Evolutionary conservation across 2,113 vertebrate species (phyloP).

Genomic region (Stictonetta naevosa): DNA sequence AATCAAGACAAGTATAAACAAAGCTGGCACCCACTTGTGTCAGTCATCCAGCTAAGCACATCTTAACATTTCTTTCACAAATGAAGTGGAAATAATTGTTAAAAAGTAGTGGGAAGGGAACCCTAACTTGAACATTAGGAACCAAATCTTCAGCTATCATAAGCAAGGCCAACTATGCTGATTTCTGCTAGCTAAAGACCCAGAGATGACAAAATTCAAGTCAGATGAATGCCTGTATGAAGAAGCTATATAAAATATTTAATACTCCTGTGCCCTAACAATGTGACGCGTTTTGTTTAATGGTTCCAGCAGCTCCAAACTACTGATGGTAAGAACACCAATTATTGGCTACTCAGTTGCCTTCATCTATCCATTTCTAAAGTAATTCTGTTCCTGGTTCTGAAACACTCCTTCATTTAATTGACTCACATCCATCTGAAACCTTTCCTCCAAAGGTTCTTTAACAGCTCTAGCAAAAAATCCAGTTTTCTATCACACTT

Average conservation of each 20-base stretch:
- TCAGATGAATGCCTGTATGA: neutral
- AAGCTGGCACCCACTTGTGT: rapidly evolving
- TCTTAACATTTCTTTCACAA: neutral
- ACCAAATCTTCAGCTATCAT: neutral
- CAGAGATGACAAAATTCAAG: neutral
- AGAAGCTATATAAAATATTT: neutral
- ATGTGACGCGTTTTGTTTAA: rapidly evolving
- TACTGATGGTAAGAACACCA: neutral
- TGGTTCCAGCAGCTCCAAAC: neutral
- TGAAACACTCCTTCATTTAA: neutral
- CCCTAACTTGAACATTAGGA: neutral
- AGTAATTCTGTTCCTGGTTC: neutral
- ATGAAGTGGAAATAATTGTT: neutral
- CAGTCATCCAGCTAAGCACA: neutral
- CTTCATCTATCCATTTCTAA: neutral
- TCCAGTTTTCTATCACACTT: neutral
- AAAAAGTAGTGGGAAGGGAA: neutral
- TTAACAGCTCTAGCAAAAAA: neutral
- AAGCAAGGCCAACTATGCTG: neutral
- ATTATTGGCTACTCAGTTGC: neutral
- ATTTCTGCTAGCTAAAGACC: neutral
- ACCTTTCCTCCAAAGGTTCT: neutral
- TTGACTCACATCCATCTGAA: neutral
- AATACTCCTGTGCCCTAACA: neutral
- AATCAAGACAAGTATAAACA: neutral